Percentiles rank a stretch among this genome's conserved stretches.
These are phyloP conservation scores for Pteromalus puparum DNA, from an alignment of 1,140 invertebrate genomes.

Conservation along the genomic window DNA sequence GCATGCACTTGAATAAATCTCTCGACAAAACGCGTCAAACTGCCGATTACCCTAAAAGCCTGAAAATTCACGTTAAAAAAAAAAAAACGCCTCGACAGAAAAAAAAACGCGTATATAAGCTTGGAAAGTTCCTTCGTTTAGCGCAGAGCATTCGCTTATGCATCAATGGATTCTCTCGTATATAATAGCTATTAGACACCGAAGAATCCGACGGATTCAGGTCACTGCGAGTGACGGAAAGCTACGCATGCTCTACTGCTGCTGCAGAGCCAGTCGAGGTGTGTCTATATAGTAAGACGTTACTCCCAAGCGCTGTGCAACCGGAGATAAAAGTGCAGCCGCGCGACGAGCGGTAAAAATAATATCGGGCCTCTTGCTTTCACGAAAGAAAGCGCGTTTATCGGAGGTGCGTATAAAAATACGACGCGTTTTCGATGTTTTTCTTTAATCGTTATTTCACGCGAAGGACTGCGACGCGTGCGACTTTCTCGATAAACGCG, in stretches of 20 bases:
- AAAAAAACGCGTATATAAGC: too few species aligned
- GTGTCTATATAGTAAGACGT: slow-evolving; percentile 1
- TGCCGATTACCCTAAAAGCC: too few species aligned
- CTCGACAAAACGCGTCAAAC: too few species aligned
- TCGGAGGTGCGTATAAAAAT: neutral
- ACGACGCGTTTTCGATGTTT: neutral
- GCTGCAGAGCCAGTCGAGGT: neutral
- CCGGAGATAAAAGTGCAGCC: neutral
- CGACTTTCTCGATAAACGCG: neutral
- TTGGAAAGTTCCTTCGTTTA: neutral
- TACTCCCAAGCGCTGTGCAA: neutral
- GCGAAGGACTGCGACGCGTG: neutral
- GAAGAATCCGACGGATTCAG: slow-evolving; percentile 26
- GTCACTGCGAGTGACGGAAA: slow-evolving; percentile 30
- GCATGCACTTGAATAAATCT: too few species aligned
- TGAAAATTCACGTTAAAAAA: too few species aligned
- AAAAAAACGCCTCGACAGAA: too few species aligned
- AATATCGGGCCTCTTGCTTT: neutral
- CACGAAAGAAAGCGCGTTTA: neutral
- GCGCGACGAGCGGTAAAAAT: neutral
- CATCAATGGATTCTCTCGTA: slow-evolving; percentile 50
- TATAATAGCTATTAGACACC: neutral
- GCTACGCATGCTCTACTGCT: neutral
- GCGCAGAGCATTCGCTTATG: slow-evolving; percentile 47
- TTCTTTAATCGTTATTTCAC: too few species aligned